A percentile compares a stretch with the other conserved stretches of the same genome.
Evolutionary conservation across 2,888 invertebrate genomes (phyloP).

Genomic region (Hanleya hanleyi): DNA sequence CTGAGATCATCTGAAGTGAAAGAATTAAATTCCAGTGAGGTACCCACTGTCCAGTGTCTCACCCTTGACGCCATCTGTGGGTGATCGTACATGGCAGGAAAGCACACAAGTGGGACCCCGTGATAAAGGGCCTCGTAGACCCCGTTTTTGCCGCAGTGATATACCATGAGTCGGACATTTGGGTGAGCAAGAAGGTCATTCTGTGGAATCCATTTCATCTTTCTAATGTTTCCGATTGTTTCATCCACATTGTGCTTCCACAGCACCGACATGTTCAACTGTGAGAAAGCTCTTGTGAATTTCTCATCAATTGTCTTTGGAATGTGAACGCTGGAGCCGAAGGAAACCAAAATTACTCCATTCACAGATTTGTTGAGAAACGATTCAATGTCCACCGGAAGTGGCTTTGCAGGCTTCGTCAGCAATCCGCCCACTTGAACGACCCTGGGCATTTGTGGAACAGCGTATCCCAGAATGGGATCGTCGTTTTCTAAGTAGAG

Average conservation of each 20-base stretch:
- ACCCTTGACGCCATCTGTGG: background rate
- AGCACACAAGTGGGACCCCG: background rate
- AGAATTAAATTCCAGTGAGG: background rate
- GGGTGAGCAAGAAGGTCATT: background rate
- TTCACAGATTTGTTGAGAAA: background rate
- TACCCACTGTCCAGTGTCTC: background rate
- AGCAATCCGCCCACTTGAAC: background rate
- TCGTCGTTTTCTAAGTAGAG: background rate
- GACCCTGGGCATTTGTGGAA: background rate
- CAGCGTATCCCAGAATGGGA: background rate
- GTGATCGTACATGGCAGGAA: background rate
- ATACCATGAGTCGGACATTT: background rate
- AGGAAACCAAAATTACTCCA: background rate
- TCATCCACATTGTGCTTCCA: background rate
- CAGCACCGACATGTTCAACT: background rate
- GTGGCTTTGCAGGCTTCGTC: background rate
- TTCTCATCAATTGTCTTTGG: background rate
- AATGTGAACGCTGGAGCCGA: background rate
- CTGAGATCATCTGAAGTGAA: background rate
- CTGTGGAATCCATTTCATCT: background rate
- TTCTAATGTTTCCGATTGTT: background rate
- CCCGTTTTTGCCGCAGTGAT: background rate
- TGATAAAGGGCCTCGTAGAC: background rate
- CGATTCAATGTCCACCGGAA: background rate
- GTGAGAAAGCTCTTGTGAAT: background rate